A percentile compares a stretch with the other conserved stretches of the same genome.
Evolutionary conservation across 2,797 vertebrate genomes (phyloP).

Genomic region (Ceyx erithaca): DNA sequence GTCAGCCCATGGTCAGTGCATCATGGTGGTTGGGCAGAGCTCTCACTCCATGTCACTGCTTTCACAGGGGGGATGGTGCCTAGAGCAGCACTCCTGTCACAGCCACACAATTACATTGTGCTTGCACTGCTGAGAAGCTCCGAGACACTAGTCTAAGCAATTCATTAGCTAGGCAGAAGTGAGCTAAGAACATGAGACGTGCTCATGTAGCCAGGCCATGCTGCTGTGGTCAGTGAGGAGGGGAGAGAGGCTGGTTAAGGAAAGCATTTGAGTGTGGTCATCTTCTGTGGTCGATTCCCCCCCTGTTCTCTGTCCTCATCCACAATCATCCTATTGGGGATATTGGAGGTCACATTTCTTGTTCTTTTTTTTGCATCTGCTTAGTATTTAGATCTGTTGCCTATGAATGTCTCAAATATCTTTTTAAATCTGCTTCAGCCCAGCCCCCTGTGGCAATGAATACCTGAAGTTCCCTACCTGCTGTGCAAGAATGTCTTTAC

Average conservation of each 20-base stretch:
- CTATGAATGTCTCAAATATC: background rate
- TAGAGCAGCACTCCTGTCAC: background rate
- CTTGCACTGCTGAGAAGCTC: background rate
- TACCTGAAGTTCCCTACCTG: background rate
- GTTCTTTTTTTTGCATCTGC: background rate
- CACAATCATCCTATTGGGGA: background rate
- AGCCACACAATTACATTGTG: background rate
- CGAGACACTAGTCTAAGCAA: background rate
- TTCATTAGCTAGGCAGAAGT: background rate
- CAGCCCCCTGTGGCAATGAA: background rate
- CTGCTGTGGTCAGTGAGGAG: background rate
- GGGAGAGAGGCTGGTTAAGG: rapidly evolving
- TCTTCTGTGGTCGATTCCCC: background rate
- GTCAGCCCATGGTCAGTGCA: background rate
- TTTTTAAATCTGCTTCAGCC: background rate
- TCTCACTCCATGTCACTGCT: background rate
- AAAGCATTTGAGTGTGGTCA: rapidly evolving
- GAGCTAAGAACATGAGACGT: background rate
- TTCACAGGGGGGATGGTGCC: background rate
- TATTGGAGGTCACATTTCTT: background rate
- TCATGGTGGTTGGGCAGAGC: rapidly evolving
- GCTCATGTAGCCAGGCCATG: background rate
- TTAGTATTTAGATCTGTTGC: background rate
- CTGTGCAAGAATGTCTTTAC: background rate
- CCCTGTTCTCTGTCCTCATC: background rate